These are phyloP conservation scores for Acanthaster planci DNA, from an alignment of 35 echinoderm and acorn worm species.

Conservation along the genomic window DNA sequence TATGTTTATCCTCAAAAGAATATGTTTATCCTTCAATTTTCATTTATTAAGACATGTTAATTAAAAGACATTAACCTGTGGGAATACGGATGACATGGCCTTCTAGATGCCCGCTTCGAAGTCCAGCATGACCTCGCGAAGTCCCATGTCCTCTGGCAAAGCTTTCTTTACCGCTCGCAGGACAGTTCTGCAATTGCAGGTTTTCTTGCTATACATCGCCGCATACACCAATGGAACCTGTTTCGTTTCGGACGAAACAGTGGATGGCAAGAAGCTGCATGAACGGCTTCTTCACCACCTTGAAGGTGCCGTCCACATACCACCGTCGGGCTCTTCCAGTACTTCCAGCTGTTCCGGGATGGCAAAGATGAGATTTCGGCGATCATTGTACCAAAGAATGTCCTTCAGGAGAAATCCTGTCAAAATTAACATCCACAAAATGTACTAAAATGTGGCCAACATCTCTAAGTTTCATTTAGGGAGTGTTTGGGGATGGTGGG, in stretches of 20 bases:
- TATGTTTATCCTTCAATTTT: too few species aligned
- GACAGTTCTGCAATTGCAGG: neutral
- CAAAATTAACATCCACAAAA: too few species aligned
- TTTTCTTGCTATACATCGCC: constrained; percentile 27
- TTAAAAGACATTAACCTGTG: too few species aligned
- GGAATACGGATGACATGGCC: constrained; percentile 38
- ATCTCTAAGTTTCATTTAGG: neutral
- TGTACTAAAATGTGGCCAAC: neutral
- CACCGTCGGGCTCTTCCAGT: neutral
- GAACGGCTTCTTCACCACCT: constrained; percentile 7
- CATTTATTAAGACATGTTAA: too few species aligned
- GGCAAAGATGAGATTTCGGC: neutral
- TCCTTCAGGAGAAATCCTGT: constrained; percentile 9
- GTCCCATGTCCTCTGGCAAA: neutral
- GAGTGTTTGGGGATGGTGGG: neutral
- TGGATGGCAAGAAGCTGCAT: neutral
- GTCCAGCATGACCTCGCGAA: constrained; percentile 24
- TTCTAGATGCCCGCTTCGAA: constrained; percentile 23
- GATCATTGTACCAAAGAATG: neutral
- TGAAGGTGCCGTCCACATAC: constrained; percentile 27
- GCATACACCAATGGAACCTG: constrained; percentile 22
- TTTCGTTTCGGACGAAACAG: neutral
- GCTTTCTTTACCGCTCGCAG: neutral
- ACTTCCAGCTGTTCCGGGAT: neutral
- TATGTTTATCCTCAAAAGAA: neutral